Base-by-base conservation (phyloP, 1,140 invertebrate genomes). In the Pentalonia nigronervosa region DNA sequence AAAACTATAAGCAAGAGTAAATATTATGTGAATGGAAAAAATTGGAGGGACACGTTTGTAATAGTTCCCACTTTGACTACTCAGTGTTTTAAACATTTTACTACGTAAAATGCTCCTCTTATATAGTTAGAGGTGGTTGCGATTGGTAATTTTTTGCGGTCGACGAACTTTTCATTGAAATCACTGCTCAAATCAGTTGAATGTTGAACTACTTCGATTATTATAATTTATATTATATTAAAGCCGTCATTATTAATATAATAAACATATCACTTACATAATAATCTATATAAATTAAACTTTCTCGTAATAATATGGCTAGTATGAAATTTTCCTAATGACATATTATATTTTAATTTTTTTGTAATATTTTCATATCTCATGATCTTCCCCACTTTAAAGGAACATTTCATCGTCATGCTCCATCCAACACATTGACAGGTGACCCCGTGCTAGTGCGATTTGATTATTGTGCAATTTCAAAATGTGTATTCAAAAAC, bases 131-230 rank as follows among this genome's bases (percentile, higher is more conserved):
- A 60, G 9, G 60, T 76, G 60, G 60, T 76, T 67, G 30, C 4
- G 30, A 76, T 76, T 76, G 30, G 60, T 76, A 76, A 76, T 76
- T n/a, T 14, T 76, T 76, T 76, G 30, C 60, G 60, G 60, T 76
- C 60, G 60, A 76, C 60, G 60, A 76, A 76, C 60, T 76, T n/a
- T 17, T 76, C 50, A 20, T 53, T 23, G 50, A 53, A 53, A 53
- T 53, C 60, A 17, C 60, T 76, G 60, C n/a, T n/a, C 14, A n/a
- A 76, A n/a, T n/a, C 14, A n/a, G 60, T 34, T 20, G 60, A 76
- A 76, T 76, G n/a, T 76, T n/a, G 60, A 76, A 76, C 60, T 76
- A 76, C 60, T 76, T n/a, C 60, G 60, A 76, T 76, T n/a, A 76
- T 76, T 76, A 76, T 34, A 76, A 76, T n/a, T 76, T 76, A 76